Conservation (phyloP, 2,797 vertebrate genomes). For the Acanthis flammea region DNA sequence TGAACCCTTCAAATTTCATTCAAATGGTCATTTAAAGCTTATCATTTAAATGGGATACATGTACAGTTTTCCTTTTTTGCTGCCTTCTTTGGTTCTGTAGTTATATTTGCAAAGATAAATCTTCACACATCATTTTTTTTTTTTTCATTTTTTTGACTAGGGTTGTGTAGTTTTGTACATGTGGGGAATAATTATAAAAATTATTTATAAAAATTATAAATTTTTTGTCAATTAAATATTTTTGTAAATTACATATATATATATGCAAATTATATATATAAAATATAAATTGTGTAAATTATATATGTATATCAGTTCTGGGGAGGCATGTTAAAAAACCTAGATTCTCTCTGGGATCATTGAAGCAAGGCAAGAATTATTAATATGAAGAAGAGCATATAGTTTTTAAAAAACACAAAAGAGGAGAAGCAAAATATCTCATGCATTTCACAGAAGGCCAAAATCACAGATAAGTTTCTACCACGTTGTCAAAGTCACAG, state of each 20-base stretch:
- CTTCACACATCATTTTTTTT: rapidly evolving
- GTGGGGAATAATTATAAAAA: not conserved
- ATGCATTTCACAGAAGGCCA: not conserved
- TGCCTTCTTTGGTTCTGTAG: not conserved
- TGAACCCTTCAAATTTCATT: not conserved
- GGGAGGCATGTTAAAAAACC: rapidly evolving
- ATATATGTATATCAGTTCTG: not conserved
- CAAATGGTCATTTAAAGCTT: not conserved
- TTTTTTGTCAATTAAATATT: too few species aligned
- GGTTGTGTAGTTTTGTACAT: not conserved
- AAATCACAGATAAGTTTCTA: not conserved
- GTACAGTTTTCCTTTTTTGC: not conserved
- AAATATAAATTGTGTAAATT: not conserved
- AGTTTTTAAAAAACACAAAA: not conserved
- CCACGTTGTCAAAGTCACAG: not conserved
- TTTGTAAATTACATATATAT: not conserved
- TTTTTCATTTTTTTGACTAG: not conserved
- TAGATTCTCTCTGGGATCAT: not conserved
- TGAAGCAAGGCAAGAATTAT: not conserved
- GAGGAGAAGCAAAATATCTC: not conserved
- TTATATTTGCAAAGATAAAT: not conserved
- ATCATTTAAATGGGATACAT: not conserved
- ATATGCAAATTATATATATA: too few species aligned
- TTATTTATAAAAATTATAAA: too few species aligned
- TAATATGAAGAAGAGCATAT: not conserved